phyloP scores from a whole-genome alignment of 2,797 vertebrate species.

The Chiroxiphia lanceolata region DNA sequence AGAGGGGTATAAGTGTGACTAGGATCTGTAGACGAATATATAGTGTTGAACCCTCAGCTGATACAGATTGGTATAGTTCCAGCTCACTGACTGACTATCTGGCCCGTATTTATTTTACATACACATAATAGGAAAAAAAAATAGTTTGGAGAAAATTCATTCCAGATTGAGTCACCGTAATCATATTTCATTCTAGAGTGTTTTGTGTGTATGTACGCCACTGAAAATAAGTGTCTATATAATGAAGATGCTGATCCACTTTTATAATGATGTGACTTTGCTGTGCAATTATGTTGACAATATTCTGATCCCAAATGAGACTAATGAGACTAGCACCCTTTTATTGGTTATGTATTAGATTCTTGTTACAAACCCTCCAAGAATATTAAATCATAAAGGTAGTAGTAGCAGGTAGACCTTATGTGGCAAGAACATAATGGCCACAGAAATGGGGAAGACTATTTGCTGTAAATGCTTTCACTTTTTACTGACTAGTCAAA shows the following conservation, averaged over 20 bases:
- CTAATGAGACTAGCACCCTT: conserved; percentile 8
- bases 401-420: not conserved
- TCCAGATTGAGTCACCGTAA: conserved; percentile 6
- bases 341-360: conserved; percentile 28
- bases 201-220: not conserved
- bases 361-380: conserved; percentile 9
- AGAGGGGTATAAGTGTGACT: conserved; percentile 36
- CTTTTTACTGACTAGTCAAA: not conserved
- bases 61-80: conserved; percentile 43
- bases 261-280: not conserved
- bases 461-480: not conserved
- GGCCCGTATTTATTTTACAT: conserved; percentile 36
- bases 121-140: conserved; percentile 18
- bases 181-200: conserved; percentile 15
- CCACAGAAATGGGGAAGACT: not conserved
- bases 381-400: conserved; percentile 5
- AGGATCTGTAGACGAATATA: conserved; percentile 41
- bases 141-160: conserved; percentile 12
- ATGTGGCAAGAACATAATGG: not conserved
- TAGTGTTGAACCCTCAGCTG: not conserved
- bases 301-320: conserved; percentile 11
- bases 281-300: conserved; percentile 5
- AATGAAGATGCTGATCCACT: not conserved
- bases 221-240: conserved; percentile 22
- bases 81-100: conserved; percentile 41